A percentile compares a stretch with the other conserved stretches of the same genome.
Conservation (phyloP, 2,113 vertebrate species). For the Saccopteryx leptura region DNA sequence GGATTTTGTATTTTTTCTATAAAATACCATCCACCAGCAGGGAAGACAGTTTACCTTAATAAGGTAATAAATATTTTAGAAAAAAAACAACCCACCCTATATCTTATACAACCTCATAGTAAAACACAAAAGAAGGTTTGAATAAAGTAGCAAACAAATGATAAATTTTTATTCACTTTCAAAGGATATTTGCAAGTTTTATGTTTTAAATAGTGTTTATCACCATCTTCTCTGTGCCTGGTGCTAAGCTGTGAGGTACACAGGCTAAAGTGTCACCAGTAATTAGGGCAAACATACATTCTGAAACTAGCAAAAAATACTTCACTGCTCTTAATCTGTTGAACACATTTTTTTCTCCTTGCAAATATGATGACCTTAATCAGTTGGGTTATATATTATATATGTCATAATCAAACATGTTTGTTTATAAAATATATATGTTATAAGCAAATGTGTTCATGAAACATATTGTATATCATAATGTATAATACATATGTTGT, state of each 20-base stretch:
- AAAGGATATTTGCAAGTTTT: constrained; percentile 17
- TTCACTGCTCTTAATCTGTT: background rate
- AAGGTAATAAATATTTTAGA: constrained; percentile 82
- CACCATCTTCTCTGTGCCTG: background rate
- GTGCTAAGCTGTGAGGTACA: background rate
- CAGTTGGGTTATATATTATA: background rate
- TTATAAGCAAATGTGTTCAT: no score
- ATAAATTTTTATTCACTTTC: background rate
- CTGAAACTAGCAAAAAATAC: background rate
- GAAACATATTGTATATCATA: no score
- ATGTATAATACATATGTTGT: background rate
- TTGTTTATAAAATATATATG: background rate
- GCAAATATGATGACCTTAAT: background rate
- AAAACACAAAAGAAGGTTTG: constrained; percentile 46
- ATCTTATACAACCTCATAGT: constrained; percentile 70
- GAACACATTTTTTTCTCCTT: background rate
- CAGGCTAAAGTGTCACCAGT: background rate
- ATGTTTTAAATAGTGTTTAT: constrained; percentile 44
- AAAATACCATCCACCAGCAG: constrained; percentile 76
- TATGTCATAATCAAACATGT: background rate
- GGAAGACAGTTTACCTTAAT: constrained; percentile 83
- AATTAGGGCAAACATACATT: background rate
- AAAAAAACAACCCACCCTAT: constrained; percentile 62
- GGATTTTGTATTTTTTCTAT: constrained; percentile 74
- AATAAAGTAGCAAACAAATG: constrained; percentile 58